phyloP scores from a whole-genome alignment of 1,140 invertebrate species.

The Pemphigus obesinymphae region DNA sequence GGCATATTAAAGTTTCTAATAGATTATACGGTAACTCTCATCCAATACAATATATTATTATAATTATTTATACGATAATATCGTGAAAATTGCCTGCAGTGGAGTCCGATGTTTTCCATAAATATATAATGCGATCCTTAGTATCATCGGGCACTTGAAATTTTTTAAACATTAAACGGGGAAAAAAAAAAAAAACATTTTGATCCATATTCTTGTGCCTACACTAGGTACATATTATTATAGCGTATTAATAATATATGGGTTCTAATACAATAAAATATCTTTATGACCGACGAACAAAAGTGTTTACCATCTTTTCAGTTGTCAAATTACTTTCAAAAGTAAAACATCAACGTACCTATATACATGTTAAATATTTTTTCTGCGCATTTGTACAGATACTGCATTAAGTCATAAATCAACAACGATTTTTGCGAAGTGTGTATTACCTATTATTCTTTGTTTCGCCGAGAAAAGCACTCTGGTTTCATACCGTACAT shows the following conservation, averaged over 20 bases:
- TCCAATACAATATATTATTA: no score
- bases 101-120: not conserved
- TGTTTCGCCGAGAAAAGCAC: not conserved
- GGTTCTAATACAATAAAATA: not conserved
- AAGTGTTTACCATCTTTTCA: not conserved
- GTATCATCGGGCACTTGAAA: no score
- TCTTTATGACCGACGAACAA: not conserved
- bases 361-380: not conserved
- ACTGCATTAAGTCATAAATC: not conserved
- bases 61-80: no score
- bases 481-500: no score
- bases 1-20: not conserved
- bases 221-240: no score
- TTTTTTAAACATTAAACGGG: no score
- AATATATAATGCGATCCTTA: no score
- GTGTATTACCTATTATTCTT: not conserved
- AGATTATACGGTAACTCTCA: not conserved
- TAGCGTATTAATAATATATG: no score
- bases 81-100: not conserved
- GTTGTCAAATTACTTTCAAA: not conserved
- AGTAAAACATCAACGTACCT: not conserved
- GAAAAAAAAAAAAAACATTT: no score
- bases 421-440: not conserved
- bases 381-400: not conserved
- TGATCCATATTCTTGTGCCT: no score